phyloP scores from a whole-genome alignment of 2,113 vertebrate species.

The Clarias gariepinus region DNA sequence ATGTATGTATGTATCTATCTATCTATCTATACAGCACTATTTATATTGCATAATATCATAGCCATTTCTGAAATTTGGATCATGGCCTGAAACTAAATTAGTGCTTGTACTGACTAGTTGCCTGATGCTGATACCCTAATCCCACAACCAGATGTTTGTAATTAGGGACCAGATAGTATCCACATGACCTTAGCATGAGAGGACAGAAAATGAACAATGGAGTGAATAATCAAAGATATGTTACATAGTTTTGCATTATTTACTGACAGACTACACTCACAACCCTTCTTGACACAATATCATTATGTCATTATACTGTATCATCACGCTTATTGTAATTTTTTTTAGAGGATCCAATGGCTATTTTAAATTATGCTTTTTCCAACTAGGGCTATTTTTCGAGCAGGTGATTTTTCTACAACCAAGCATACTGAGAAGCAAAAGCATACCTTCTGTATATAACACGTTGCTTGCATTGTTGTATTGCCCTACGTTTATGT shows the following conservation, averaged over 20 bases:
- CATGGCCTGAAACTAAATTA: constrained; percentile 28
- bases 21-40: too few species aligned
- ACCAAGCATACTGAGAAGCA: background rate
- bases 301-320: too few species aligned
- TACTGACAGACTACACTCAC: background rate
- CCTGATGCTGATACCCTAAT: constrained; percentile 39
- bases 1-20: too few species aligned
- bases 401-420: background rate
- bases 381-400: background rate
- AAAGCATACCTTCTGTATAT: background rate
- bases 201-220: constrained; percentile 22
- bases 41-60: background rate
- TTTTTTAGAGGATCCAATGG: background rate
- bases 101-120: constrained; percentile 35
- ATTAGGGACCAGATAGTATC: constrained; percentile 33
- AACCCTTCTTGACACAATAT: background rate
- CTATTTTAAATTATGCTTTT: background rate
- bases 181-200: constrained; percentile 36
- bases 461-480: background rate
- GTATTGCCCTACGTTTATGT: background rate
- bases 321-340: background rate
- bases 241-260: background rate
- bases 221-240: constrained; percentile 2
- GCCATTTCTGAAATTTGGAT: constrained; percentile 4
- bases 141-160: constrained; percentile 45